Base-by-base conservation (phyloP, 2,797 vertebrate species). In the Channa striata region DNA sequence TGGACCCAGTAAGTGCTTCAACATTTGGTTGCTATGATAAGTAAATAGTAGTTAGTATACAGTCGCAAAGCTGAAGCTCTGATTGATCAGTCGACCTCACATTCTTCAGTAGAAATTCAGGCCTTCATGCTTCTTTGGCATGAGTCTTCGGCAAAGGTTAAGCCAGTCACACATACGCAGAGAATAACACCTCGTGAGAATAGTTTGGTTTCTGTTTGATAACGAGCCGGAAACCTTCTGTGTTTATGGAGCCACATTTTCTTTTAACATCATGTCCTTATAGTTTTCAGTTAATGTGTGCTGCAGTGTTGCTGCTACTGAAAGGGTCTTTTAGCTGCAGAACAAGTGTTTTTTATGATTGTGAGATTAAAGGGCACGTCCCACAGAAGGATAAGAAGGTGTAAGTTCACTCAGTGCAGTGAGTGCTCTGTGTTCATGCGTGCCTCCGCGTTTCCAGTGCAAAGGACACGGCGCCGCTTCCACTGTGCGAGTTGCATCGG, bases 401-500 rank as follows among this genome's bases (percentile, higher is more conserved):
- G 56, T 71, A 82, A 87, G 66, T 88, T 85, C 82, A 83, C 61
- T 74, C 64, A 36, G 54, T 72, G 72, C 66, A 62, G 52, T 85
- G 74, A 89, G 64, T 78, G 72, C 74, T 72, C 36, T 19, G 56
- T 72, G 77, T 83, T 83, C 81, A 87, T 58, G 75, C 80, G 82
- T 62, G 86, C 59, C 68, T 74, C 39, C 7, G 68, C 80, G 78
- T 85, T 84, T 74, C 77, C 80, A 80, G 91, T 74, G 88, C 92
- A 93, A 92, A 93, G 93, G 91, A 73, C 91, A 79, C 49, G 0
- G 51, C 51, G 66, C 70, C 66, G 46, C 59, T 68, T n/a, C 49
- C 62, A 77, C 58, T 33, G 20, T 63, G 14, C 71, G 40, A 75
- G 59, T 60, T 72, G 63, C 6, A 46, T 42, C 11, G 62, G 57